Evolutionary conservation across 1,140 invertebrate genomes (phyloP).

Genomic region (Goniozus legneri): DNA sequence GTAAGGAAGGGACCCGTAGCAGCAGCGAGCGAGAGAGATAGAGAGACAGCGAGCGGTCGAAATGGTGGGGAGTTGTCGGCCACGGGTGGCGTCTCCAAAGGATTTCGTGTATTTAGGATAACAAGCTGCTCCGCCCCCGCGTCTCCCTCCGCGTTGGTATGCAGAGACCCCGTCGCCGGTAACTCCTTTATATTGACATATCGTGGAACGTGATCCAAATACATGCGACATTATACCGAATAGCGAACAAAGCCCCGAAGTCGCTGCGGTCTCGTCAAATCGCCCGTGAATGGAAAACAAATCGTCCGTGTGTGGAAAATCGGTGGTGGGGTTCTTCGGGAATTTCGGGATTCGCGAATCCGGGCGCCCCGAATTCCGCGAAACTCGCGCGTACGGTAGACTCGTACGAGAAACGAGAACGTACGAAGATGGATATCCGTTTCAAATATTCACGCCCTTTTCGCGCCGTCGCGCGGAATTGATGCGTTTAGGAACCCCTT

Average conservation of each 20-base stretch:
- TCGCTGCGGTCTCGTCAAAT: slow-evolving; percentile 39
- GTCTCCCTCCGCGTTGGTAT: slow-evolving; percentile 50
- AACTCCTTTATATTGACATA: slow-evolving; percentile 57
- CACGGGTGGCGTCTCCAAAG: slow-evolving; percentile 43
- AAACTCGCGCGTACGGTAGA: too few relatives aligned
- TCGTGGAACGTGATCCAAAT: slow-evolving; percentile 57
- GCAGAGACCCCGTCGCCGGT: slow-evolving; percentile 41
- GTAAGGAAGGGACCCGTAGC: slow-evolving; percentile 8
- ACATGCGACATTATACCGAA: slow-evolving; percentile 54
- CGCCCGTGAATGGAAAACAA: slow-evolving; percentile 44
- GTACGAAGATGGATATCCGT: slow-evolving; percentile 54
- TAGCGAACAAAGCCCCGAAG: slow-evolving; percentile 40
- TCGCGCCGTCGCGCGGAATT: slow-evolving; percentile 49
- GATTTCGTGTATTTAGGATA: slow-evolving; percentile 58
- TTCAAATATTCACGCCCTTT: slow-evolving; percentile 55
- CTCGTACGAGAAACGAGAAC: too few relatives aligned
- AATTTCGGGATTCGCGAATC: too few relatives aligned
- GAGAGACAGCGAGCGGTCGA: slow-evolving; percentile 10
- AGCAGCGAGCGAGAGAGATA: slow-evolving; percentile 5
- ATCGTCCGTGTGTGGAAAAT: slow-evolving; percentile 42
- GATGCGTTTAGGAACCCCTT: slow-evolving; percentile 53
- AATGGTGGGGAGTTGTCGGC: slow-evolving; percentile 33
- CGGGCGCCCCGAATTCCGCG: too few relatives aligned
- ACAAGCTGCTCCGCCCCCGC: slow-evolving; percentile 48
- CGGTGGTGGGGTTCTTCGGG: slow-evolving; percentile 1